phyloP scores from a whole-genome alignment of 37 sponge, comb jelly and placozoan genomes.

The Axinella damicornis region DNA sequence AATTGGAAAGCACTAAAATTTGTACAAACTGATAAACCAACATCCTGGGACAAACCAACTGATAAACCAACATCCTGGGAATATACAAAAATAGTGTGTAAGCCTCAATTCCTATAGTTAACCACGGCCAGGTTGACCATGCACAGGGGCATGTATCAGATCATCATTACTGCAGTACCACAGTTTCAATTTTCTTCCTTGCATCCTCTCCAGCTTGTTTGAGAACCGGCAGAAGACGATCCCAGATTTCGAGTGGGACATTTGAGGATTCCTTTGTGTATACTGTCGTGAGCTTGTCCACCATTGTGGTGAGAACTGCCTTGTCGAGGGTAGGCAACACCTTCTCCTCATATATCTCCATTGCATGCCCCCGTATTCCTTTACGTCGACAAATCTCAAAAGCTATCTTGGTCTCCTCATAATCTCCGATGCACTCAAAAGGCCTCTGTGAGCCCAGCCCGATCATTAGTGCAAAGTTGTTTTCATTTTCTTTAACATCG shows the following conservation, averaged over 20 bases:
- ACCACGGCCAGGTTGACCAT: too few relatives aligned
- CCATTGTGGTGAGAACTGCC: neutral
- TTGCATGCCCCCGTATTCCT: constrained; percentile 19
- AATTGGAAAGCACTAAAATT: too few relatives aligned
- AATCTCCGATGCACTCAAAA: constrained; percentile 44
- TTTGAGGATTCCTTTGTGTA: neutral
- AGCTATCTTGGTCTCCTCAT: constrained; percentile 27
- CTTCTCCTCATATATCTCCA: constrained; percentile 10
- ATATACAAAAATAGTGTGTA: too few relatives aligned
- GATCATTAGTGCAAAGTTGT: neutral
- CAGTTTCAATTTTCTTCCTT: constrained; percentile 13
- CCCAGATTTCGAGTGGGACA: neutral
- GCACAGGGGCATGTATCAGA: too few relatives aligned
- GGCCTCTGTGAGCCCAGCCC: constrained; percentile 19
- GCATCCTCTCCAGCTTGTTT: constrained; percentile 3
- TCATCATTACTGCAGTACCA: neutral
- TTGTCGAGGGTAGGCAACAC: neutral
- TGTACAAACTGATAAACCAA: too few relatives aligned
- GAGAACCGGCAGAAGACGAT: neutral
- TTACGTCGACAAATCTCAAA: constrained; percentile 24
- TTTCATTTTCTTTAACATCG: constrained; percentile 14
- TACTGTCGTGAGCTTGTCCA: constrained; percentile 7
- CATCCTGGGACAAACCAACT: too few relatives aligned
- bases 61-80: too few relatives aligned
- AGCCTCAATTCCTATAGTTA: too few relatives aligned